Evolutionary conservation across 2,888 invertebrate species (phyloP).

Genomic region (Tricholauxania praeusta): DNA sequence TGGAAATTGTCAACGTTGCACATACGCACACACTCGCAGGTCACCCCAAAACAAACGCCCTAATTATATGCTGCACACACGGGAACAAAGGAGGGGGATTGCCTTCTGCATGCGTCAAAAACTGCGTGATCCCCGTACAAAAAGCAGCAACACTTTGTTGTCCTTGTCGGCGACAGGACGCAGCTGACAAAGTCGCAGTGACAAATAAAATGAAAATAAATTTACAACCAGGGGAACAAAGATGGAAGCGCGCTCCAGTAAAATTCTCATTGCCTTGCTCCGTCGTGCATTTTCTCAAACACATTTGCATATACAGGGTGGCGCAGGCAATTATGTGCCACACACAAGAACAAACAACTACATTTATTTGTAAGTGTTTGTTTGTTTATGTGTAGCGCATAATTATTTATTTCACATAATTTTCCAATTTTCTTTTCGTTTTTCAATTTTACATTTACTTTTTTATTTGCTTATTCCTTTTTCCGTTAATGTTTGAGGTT

Average conservation of each 20-base stretch:
- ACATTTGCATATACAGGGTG: conserved; percentile 38
- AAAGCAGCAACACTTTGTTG: background rate
- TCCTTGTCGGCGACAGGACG: conserved; percentile 43
- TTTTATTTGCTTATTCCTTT: background rate
- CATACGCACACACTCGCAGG: conserved; percentile 41
- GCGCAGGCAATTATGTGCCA: background rate
- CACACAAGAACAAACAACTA: background rate
- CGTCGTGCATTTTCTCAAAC: conserved; percentile 36
- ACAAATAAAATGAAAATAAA: conserved; percentile 28
- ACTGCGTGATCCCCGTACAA: background rate
- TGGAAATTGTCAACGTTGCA: conserved; percentile 63
- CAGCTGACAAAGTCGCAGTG: conserved; percentile 57
- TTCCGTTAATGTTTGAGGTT: background rate
- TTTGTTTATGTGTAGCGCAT: conserved; percentile 27
- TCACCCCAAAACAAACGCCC: conserved; percentile 20
- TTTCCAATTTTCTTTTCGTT: conserved; percentile 43
- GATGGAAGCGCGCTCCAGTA: conserved; percentile 47
- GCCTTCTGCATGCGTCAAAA: conserved; percentile 1
- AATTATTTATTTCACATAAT: conserved; percentile 36
- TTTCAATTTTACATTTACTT: conserved; percentile 36
- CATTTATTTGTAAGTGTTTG: background rate
- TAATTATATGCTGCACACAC: conserved; percentile 23
- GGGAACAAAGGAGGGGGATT: conserved; percentile 34
- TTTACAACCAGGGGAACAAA: conserved; percentile 37
- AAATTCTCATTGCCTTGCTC: conserved; percentile 46